These are phyloP conservation scores for Heliconius ismenius DNA, from an alignment of 2,888 invertebrate genomes.

Conservation along the genomic window DNA sequence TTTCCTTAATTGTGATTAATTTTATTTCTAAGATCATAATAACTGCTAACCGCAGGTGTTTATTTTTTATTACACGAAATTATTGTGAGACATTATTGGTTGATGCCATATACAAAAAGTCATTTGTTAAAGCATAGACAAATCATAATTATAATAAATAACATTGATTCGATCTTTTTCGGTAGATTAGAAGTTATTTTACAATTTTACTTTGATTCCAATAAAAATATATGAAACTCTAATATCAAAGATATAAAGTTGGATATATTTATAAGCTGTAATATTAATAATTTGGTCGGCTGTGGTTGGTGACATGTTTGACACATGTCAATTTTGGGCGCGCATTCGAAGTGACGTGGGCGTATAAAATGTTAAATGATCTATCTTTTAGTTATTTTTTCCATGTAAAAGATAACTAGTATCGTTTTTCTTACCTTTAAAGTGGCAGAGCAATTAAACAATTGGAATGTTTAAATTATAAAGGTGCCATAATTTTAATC, in stretches of 20 bases:
- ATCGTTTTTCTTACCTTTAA: not conserved
- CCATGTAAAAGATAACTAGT: not conserved
- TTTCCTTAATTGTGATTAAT: slow-evolving; percentile 30
- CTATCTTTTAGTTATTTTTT: slow-evolving; percentile 12
- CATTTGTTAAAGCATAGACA: slow-evolving; percentile 26
- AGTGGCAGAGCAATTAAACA: not conserved
- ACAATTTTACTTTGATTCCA: not conserved
- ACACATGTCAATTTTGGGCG: slow-evolving; percentile 67
- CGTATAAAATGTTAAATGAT: slow-evolving; percentile 21
- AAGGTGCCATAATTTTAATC: not conserved
- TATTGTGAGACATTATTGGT: slow-evolving; percentile 8
- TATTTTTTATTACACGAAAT: slow-evolving; percentile 25
- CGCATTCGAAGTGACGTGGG: slow-evolving; percentile 50
- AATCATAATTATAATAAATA: slow-evolving; percentile 44
- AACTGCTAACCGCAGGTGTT: slow-evolving; percentile 22
- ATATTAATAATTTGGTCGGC: slow-evolving; percentile 21
- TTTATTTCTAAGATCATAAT: slow-evolving; percentile 17
- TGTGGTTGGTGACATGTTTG: slow-evolving; percentile 58
- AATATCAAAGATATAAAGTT: slow-evolving; percentile 30
- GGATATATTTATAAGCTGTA: slow-evolving; percentile 8
- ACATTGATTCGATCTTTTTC: slow-evolving; percentile 45
- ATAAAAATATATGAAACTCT: slow-evolving; percentile 20
- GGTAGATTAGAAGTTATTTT: slow-evolving; percentile 44
- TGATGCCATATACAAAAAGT: slow-evolving; percentile 19
- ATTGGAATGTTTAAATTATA: not conserved